phyloP scores from a whole-genome alignment of 37 sponge, comb jelly and placozoan species.

The Halichondria panicea region DNA sequence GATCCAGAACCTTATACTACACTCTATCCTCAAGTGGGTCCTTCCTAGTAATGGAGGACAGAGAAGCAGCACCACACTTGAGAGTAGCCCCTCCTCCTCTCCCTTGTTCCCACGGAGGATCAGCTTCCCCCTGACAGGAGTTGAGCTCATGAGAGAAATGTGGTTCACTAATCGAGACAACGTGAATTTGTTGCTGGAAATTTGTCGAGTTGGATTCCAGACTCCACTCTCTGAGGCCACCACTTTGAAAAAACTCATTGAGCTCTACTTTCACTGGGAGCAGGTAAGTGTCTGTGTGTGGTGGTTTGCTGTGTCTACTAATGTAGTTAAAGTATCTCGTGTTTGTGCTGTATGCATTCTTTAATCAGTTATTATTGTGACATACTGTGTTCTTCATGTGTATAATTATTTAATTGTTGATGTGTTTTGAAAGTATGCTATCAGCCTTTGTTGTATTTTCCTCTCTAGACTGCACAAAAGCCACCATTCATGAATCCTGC shows the following conservation, averaged over 20 bases:
- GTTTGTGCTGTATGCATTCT: too few relatives aligned
- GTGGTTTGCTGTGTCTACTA: neutral
- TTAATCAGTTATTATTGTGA: too few relatives aligned
- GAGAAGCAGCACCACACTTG: neutral
- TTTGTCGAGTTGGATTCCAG: slow-evolving; percentile 69
- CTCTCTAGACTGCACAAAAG: slow-evolving; percentile 29
- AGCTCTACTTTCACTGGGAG: slow-evolving; percentile 73
- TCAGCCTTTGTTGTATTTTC: too few relatives aligned
- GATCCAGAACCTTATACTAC: slow-evolving; percentile 43
- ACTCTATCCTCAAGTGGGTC: slow-evolving; percentile 59
- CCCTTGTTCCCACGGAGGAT: neutral
- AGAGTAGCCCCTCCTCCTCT: slow-evolving; percentile 14
- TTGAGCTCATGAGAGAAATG: slow-evolving; percentile 58
- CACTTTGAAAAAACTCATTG: slow-evolving; percentile 35
- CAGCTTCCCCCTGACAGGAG: slow-evolving; percentile 17
- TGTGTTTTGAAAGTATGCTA: too few relatives aligned
- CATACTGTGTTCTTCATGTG: too few relatives aligned
- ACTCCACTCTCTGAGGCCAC: slow-evolving; percentile 1
- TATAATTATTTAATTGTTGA: too few relatives aligned
- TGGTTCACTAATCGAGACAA: slow-evolving; percentile 77
- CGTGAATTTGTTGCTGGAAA: slow-evolving; percentile 74
- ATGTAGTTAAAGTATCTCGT: too few relatives aligned
- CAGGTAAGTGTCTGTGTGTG: slow-evolving; percentile 35
- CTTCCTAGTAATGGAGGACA: neutral
- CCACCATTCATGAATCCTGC: slow-evolving; percentile 72